Evolutionary conservation across 2,113 vertebrate genomes (phyloP).

Genomic region (Microcebus lehilahytsara): DNA sequence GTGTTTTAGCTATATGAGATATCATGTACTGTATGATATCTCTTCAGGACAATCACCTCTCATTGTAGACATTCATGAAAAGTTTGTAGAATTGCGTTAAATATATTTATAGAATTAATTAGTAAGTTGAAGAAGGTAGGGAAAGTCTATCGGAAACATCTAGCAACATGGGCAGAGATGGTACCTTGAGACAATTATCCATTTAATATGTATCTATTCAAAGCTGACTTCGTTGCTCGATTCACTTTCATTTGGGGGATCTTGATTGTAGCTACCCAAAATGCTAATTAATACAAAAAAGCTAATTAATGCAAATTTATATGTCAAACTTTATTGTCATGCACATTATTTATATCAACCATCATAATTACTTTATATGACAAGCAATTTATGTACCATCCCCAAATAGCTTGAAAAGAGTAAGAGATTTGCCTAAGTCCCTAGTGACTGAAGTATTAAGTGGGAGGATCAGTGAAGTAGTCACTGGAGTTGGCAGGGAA

Average conservation of each 20-base stretch:
- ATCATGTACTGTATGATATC: background rate
- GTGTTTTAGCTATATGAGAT: background rate
- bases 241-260: background rate
- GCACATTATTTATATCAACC: background rate
- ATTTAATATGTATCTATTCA: background rate
- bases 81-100: background rate
- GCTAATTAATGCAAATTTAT: background rate
- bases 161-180: background rate
- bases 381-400: background rate
- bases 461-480: background rate
- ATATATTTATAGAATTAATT: background rate
- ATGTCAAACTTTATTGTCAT: background rate
- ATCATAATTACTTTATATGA: background rate
- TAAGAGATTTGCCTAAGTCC: background rate
- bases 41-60: background rate
- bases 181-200: background rate
- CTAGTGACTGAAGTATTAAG: background rate
- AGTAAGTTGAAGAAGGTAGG: background rate
- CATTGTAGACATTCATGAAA: background rate
- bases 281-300: background rate
- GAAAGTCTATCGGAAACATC: background rate
- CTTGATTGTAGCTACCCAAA: background rate
- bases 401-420: background rate
- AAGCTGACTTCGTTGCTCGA: conserved; percentile 1
- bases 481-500: background rate